Evolutionary conservation across 1,140 invertebrate genomes (phyloP).

Genomic region (Gonatopus flavifemur): DNA sequence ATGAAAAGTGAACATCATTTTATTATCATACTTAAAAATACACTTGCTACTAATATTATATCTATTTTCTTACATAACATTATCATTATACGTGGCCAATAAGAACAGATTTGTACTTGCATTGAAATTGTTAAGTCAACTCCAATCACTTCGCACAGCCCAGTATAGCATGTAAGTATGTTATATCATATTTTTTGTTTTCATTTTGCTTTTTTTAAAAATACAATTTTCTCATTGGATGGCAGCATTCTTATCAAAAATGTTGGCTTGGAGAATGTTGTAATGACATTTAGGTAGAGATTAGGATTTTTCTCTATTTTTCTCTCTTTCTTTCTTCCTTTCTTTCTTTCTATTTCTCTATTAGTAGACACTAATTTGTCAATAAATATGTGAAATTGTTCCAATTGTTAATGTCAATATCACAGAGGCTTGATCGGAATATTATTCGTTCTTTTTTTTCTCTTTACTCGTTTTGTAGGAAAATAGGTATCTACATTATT

Average conservation of each 20-base stretch:
- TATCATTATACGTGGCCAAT: conserved; percentile 59
- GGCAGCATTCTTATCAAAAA: conserved; percentile 58
- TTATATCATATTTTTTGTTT: conserved; percentile 50
- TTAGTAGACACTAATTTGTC: conserved; percentile 42
- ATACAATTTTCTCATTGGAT: conserved; percentile 57
- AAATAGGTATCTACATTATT: conserved; percentile 57
- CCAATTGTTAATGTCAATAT: conserved; percentile 54
- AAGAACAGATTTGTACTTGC: conserved; percentile 61
- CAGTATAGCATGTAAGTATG: conserved; percentile 58
- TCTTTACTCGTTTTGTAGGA: too few species aligned
- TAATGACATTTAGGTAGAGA: conserved; percentile 55
- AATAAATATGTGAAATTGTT: conserved; percentile 49
- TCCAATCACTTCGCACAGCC: conserved; percentile 59
- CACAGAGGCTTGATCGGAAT: conserved; percentile 57
- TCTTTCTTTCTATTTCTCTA: too few species aligned
- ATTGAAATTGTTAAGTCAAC: conserved; percentile 60
- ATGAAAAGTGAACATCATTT: conserved; percentile 35
- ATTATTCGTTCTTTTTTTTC: conserved; percentile 36
- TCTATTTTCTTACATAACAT: conserved; percentile 54
- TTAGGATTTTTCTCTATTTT: conserved; percentile 24
- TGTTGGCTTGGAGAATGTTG: conserved; percentile 55
- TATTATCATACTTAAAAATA: conserved; percentile 55
- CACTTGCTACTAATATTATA: conserved; percentile 51
- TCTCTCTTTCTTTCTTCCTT: neutral
- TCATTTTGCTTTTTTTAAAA: conserved; percentile 53